Conservation (phyloP, 2,888 invertebrate genomes). For the Alsophila aescularia region DNA sequence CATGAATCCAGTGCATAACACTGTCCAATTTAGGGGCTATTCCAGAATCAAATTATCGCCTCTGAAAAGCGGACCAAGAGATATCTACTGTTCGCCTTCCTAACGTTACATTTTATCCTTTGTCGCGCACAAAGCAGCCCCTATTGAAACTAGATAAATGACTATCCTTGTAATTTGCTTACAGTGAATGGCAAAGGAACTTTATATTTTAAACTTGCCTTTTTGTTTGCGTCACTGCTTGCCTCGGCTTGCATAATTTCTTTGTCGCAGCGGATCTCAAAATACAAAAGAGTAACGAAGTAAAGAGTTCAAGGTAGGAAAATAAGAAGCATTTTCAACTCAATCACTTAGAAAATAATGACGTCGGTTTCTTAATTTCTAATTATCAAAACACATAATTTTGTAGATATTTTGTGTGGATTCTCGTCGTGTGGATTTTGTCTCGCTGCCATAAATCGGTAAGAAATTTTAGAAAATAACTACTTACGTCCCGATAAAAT, state of each 20-base stretch:
- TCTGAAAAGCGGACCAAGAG: constrained; percentile 13
- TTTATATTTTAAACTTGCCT: constrained; percentile 26
- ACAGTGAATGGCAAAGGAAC: constrained; percentile 16
- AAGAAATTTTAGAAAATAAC: neutral
- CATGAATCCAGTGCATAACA: constrained; percentile 12
- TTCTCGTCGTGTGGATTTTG: neutral
- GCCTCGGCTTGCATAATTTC: constrained; percentile 20
- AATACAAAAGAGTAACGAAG: constrained; percentile 21
- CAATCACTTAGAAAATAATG: neutral
- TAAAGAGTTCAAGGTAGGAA: neutral
- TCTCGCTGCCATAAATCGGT: neutral
- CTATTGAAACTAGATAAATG: constrained; percentile 44
- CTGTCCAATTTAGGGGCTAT: constrained; percentile 12
- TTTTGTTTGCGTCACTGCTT: constrained; percentile 14
- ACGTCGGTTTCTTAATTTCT: no score
- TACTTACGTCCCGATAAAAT: constrained; percentile 1
- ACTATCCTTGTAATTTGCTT: constrained; percentile 32
- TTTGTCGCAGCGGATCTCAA: constrained; percentile 14
- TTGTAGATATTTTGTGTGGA: no score
- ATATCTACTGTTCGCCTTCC: neutral
- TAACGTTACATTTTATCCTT: constrained; percentile 32
- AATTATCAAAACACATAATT: no score
- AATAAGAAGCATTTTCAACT: neutral
- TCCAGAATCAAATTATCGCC: constrained; percentile 41
- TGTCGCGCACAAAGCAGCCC: constrained; percentile 46